Base-by-base conservation (phyloP, 92 coral and sea anemone genomes). In the Nematostella vectensis region DNA sequence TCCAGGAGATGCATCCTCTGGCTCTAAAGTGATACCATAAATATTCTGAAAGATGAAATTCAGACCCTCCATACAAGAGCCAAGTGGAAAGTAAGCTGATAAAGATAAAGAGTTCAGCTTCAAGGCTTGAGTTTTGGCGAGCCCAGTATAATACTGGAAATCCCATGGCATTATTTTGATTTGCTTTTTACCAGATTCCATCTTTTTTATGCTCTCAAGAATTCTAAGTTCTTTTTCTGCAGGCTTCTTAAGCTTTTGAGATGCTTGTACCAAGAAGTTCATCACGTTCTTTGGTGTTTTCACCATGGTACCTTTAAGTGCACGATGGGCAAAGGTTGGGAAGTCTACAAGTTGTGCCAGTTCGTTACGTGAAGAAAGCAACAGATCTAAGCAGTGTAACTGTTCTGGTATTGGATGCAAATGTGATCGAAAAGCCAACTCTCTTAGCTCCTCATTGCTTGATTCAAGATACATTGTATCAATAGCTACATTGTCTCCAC, bases 11-110 rank as follows among this genome's bases (percentile, higher is more conserved):
- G 88, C 72, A 58, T 86, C 85, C 13, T 65, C 66, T 16, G 88
- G 71, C 21, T 77, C 88, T 8, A 91, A 57, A 24, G 68, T 69
- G 20, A 91, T 74, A 16, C 93, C 96, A 71, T 74, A 91, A 51
- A 91, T 84, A 43, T 59, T 58, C 58, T 75, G 79, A 67, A 81
- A 86, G 51, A 91, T 62, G 63, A 54, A 25, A 53, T 82, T 73
- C 13, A 91, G 55, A 17, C 98, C 96, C 36, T 91, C 98, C 98
- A 91, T 91, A 29, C 98, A 91, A 11, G 93, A 76, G 0, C 98
- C 98, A n/a, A 91, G 75, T 1, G 98, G 86, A 68, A 91, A 91
- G 58, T 91, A 87, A 11, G 85, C 81, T n/a, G 93, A 66, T 2
- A 86, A 23, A 0, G 87, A 63, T 29, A 77, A 58, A 25, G 84